Conservation (phyloP, 1,140 invertebrate species). For the Bombus affinis region DNA sequence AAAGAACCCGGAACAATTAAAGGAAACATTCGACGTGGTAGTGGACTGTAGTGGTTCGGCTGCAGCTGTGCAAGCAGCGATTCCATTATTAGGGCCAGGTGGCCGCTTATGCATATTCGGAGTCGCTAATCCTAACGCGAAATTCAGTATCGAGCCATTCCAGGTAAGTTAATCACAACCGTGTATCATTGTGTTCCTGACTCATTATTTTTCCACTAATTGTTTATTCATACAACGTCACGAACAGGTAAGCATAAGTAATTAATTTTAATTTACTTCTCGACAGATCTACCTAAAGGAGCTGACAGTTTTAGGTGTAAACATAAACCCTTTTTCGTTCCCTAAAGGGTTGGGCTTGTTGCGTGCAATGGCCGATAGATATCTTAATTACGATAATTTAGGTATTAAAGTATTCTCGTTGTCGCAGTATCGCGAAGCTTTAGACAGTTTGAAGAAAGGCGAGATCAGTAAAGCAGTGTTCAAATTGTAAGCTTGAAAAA, state of each 20-base stretch:
- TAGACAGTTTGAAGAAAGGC: constrained; percentile 84
- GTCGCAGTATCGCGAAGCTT: constrained; percentile 84
- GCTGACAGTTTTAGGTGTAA: constrained; percentile 85
- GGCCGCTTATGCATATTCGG: constrained; percentile 85
- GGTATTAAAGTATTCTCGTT: constrained; percentile 85
- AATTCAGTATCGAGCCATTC: constrained; percentile 78
- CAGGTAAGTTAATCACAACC: constrained; percentile 58
- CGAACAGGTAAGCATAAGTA: not conserved
- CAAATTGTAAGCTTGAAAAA: constrained; percentile 78
- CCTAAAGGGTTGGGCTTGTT: constrained; percentile 85
- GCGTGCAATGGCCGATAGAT: constrained; percentile 85
- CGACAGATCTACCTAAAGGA: constrained; percentile 86
- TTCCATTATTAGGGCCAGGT: constrained; percentile 80
- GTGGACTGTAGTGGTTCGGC: constrained; percentile 87
- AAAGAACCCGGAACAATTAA: constrained; percentile 83
- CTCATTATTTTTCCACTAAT: not conserved
- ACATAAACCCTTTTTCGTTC: constrained; percentile 87
- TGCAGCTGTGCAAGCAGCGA: constrained; percentile 83
- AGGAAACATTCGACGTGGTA: constrained; percentile 84
- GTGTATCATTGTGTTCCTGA: not conserved
- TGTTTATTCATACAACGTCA: not conserved
- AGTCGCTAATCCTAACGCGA: constrained; percentile 81
- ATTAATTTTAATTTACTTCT: constrained; percentile 66
- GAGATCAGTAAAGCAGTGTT: constrained; percentile 87
- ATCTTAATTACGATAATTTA: constrained; percentile 85